Evolutionary conservation across 2,888 invertebrate species (phyloP).

Genomic region (Coenonympha arcania): DNA sequence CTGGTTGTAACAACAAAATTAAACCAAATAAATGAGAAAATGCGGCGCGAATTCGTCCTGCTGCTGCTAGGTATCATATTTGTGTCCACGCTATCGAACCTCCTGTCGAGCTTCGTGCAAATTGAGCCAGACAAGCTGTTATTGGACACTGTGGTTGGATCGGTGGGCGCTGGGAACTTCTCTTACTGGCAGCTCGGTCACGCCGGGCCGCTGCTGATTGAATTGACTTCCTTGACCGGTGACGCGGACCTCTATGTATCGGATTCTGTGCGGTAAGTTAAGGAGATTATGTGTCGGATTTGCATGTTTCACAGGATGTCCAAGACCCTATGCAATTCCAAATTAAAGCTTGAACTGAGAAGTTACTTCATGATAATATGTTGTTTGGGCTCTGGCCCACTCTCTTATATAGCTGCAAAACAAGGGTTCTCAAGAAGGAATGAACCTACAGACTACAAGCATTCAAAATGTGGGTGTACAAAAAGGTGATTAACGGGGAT

Average conservation of each 20-base stretch:
- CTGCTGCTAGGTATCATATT: constrained; percentile 47
- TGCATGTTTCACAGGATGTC: too few species aligned
- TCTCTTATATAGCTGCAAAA: too few species aligned
- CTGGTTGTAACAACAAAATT: too few species aligned
- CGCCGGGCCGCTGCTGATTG: constrained; percentile 51
- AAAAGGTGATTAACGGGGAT: too few species aligned
- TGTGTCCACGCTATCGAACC: constrained; percentile 52
- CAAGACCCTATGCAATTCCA: too few species aligned
- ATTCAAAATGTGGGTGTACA: too few species aligned
- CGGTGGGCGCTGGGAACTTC: constrained; percentile 61
- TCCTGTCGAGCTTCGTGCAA: constrained; percentile 47
- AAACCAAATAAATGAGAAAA: neutral
- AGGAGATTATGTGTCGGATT: neutral
- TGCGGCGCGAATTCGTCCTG: constrained; percentile 11
- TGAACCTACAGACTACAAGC: too few species aligned
- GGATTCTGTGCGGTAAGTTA: constrained; percentile 52
- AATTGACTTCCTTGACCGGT: constrained; percentile 53
- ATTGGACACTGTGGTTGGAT: constrained; percentile 54
- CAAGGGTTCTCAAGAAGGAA: too few species aligned
- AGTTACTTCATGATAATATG: too few species aligned
- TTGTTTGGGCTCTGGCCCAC: too few species aligned
- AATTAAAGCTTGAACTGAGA: too few species aligned
- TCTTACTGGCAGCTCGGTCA: constrained; percentile 66
- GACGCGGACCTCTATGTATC: constrained; percentile 66
- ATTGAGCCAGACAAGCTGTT: constrained; percentile 49